These are phyloP conservation scores for Columbina picui DNA, from an alignment of 2,113 vertebrate species.

Conservation along the genomic window DNA sequence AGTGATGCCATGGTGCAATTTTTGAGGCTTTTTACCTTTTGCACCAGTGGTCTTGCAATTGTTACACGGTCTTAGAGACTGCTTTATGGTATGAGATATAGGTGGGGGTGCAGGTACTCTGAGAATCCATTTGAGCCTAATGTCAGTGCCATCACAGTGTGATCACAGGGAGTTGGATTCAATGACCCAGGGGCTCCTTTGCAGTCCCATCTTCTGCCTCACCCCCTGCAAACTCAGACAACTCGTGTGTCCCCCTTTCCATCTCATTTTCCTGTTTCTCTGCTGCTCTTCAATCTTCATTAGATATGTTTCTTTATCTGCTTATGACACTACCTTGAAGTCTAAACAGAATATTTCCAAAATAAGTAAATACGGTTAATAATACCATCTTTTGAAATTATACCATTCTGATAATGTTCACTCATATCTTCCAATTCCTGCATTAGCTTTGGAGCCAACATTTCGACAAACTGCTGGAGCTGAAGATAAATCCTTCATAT, in stretches of 20 bases:
- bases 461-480: background rate
- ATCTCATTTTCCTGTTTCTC: background rate
- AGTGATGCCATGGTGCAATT: background rate
- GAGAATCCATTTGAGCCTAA: background rate
- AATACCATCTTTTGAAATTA: background rate
- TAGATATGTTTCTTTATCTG: background rate
- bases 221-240: rapidly evolving
- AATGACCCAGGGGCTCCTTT: background rate
- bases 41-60: background rate
- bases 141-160: rapidly evolving
- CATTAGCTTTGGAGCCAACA: background rate
- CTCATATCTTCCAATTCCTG: background rate
- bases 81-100: background rate
- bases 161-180: background rate
- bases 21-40: constrained; percentile 1
- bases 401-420: background rate
- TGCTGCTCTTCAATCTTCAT: background rate
- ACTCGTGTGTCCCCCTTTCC: background rate
- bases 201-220: background rate
- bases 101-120: background rate
- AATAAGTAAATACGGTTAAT: background rate
- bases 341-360: background rate
- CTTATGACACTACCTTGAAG: background rate
- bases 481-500: background rate
- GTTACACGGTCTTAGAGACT: background rate